These are phyloP conservation scores for Ceyx margarethae DNA, from an alignment of 2,113 vertebrate genomes.

Conservation along the genomic window DNA sequence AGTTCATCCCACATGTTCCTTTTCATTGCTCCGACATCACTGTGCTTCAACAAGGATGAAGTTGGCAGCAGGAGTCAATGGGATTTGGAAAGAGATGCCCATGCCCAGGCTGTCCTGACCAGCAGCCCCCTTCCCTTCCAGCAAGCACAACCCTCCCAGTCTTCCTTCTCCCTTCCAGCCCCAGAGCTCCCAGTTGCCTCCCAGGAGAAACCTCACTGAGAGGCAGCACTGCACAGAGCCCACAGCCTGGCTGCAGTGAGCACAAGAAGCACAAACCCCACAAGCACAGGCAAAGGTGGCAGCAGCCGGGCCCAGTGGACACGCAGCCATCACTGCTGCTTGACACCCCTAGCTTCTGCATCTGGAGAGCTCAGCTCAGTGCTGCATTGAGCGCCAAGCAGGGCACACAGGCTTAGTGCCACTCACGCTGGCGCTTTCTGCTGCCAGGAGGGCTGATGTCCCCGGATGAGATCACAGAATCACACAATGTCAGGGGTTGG, in stretches of 20 bases:
- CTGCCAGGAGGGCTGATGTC: conserved; percentile 37
- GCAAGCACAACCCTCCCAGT: not conserved
- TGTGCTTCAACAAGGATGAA: not conserved
- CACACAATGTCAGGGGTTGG: too few relatives aligned
- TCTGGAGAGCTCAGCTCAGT: conserved; percentile 44
- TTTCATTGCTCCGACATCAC: not conserved
- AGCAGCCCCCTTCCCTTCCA: not conserved
- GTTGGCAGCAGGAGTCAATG: not conserved
- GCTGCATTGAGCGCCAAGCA: conserved; percentile 39
- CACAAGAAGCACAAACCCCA: not conserved
- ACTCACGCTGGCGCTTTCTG: not conserved
- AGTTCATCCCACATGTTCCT: not conserved
- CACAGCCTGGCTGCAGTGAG: not conserved
- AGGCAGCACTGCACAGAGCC: not conserved
- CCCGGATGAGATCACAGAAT: not conserved
- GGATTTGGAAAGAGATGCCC: not conserved
- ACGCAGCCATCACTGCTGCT: not conserved
- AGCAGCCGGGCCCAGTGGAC: not conserved
- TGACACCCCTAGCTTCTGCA: conserved; percentile 57
- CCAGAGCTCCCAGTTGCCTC: not conserved
- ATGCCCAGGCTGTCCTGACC: not conserved
- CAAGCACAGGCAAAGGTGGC: not conserved
- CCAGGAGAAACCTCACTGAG: not conserved
- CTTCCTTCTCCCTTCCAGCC: not conserved
- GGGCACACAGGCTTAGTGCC: conserved; percentile 28